These are phyloP conservation scores for Coleophora flavipennella DNA, from an alignment of 2,888 invertebrate genomes.

Conservation along the genomic window DNA sequence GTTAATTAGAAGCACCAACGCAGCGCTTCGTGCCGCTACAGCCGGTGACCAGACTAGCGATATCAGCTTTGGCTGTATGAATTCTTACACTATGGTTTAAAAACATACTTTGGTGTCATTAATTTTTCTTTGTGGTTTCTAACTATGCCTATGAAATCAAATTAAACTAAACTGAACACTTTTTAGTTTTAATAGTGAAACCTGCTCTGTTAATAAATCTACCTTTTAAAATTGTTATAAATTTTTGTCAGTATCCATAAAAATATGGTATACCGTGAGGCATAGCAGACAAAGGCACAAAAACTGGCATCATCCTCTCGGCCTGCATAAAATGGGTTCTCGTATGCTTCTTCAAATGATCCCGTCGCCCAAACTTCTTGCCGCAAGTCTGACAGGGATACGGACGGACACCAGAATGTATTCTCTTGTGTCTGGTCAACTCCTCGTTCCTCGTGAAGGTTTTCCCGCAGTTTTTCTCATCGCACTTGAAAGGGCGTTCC, in stretches of 20 bases:
- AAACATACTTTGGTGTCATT: too few species aligned
- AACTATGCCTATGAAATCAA: too few species aligned
- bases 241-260: slow-evolving; percentile 63
- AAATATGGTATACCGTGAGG: slow-evolving; percentile 64
- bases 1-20: too few species aligned
- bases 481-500: slow-evolving; percentile 91
- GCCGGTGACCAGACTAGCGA: too few species aligned
- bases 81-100: too few species aligned
- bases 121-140: too few species aligned
- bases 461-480: slow-evolving; percentile 87
- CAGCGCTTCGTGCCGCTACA: too few species aligned
- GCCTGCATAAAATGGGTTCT: slow-evolving; percentile 83
- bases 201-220: too few species aligned
- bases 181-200: too few species aligned
- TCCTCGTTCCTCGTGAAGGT: slow-evolving; percentile 94
- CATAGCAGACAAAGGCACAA: slow-evolving; percentile 72
- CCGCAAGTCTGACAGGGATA: slow-evolving; percentile 91
- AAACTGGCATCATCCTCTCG: slow-evolving; percentile 74
- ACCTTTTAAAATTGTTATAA: too few species aligned
- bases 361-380: slow-evolving; percentile 93
- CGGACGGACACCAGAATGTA: slow-evolving; percentile 89
- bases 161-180: too few species aligned
- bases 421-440: slow-evolving; percentile 90
- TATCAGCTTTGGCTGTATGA: too few species aligned
- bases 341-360: slow-evolving; percentile 95